Evolutionary conservation across 1,140 invertebrate genomes (phyloP), one percentile per base, ranked within the genome.

Genomic region (Coptotermes formosanus): DNA sequence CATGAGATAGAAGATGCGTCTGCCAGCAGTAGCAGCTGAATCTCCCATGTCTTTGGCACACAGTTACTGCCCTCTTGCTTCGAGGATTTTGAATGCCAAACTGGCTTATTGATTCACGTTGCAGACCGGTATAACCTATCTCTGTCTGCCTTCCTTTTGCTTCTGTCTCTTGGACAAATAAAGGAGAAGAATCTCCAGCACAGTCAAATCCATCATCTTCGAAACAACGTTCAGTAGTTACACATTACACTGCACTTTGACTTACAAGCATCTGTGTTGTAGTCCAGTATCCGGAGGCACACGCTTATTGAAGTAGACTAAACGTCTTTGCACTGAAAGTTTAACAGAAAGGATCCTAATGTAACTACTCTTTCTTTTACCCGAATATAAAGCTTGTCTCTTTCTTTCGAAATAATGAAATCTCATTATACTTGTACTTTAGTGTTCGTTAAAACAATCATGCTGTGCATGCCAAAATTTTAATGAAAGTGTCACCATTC

Each of bases 31-130:
- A 12, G 82, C 7, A 14, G 52, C 52, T 19, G 52, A 55, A 55
- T 19, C 4, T 55, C 52, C 25, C 82, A 8, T 30, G 16, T 30
- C 82, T 83, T 83, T 83, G 82, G 82, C 32, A 83, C 82, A 38
- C 82, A 83, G 21, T 83, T 7, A 14, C 52, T 55, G 43, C n/a
- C 48, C 38, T 45, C 82, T 12, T 44, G 82, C 82, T 43, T 83
- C 82, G 7, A 44, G 82, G 48, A 83, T 43, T 83, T 3, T 83
- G 43, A 83, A 83, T 83, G 32, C 82, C 82, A 83, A 83, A 43
- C 82, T 52, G 43, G 82, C 82, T 43, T 83, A 83, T 83, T 83
- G 82, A 83, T 83, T 83, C 82, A 83, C 32, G 43, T 83, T 55
- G 82, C 38, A 83, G 82, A 30, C 38, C 82, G 82, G 8, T 52